Conservation (phyloP, 2,888 invertebrate species). For the Anticlea derivata region DNA sequence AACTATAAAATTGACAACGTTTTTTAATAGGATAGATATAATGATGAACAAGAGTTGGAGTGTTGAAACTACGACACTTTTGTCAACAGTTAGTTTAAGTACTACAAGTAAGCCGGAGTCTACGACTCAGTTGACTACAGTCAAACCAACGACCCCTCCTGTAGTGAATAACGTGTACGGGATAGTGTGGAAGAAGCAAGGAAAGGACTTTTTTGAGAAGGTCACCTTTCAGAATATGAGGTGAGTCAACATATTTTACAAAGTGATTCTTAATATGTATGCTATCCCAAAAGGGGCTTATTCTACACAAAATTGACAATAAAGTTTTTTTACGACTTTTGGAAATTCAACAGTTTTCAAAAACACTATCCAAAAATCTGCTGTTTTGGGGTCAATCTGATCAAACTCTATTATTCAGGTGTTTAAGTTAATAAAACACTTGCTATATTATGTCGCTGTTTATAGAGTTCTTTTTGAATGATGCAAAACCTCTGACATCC, state of each 20-base stretch:
- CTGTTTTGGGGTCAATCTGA: too few relatives aligned
- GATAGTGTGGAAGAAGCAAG: conserved; percentile 77
- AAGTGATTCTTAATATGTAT: too few relatives aligned
- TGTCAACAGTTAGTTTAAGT: conserved; percentile 75
- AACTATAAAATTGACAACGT: conserved; percentile 68
- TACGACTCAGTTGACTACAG: conserved; percentile 56
- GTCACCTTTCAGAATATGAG: conserved; percentile 76
- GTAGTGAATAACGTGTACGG: conserved; percentile 75
- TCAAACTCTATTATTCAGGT: too few relatives aligned
- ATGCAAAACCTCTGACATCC: too few relatives aligned
- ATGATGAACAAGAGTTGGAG: conserved; percentile 82
- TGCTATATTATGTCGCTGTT: too few relatives aligned
- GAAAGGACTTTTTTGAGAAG: conserved; percentile 68
- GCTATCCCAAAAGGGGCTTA: too few relatives aligned
- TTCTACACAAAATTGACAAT: too few relatives aligned
- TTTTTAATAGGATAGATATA: conserved; percentile 78
- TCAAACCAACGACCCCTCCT: conserved; percentile 54
- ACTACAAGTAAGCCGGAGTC: conserved; percentile 61
- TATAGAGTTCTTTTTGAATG: too few relatives aligned
- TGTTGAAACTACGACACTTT: conserved; percentile 74
- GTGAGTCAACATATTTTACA: conserved; percentile 44
- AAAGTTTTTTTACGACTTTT: too few relatives aligned
- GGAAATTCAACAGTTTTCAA: too few relatives aligned
- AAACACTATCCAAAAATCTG: too few relatives aligned
- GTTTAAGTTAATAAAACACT: too few relatives aligned